A percentile compares a stretch with the other conserved stretches of the same genome.
Conservation (phyloP, 2,888 invertebrate genomes). For the Drosophila paramelanica region DNA sequence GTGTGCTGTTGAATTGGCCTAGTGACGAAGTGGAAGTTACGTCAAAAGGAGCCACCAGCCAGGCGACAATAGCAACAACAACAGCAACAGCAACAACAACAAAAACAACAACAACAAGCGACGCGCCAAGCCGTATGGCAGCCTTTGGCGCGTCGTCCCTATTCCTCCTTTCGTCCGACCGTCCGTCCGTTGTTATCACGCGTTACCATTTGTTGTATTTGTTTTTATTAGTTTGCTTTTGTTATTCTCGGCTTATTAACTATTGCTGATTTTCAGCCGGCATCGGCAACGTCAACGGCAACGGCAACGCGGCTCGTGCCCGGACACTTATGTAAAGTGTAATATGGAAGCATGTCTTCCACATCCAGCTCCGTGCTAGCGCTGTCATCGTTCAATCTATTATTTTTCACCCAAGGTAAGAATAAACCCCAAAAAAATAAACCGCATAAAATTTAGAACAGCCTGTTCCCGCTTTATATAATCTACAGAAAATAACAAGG, state of each 20-base stretch:
- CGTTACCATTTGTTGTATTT: slow-evolving; percentile 24
- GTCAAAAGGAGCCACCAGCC: slow-evolving; percentile 63
- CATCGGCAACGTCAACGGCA: slow-evolving; percentile 43
- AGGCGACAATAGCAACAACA: slow-evolving; percentile 26
- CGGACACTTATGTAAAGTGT: slow-evolving; percentile 76
- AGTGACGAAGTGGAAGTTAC: slow-evolving; percentile 59
- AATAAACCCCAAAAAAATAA: background rate
- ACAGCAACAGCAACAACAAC: slow-evolving; percentile 15
- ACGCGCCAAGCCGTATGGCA: slow-evolving; percentile 38
- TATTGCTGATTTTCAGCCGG: slow-evolving; percentile 32
- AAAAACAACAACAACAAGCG: slow-evolving; percentile 10
- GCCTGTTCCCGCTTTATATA: slow-evolving; percentile 21
- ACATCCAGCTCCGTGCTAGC: slow-evolving; percentile 84
- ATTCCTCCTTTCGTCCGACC: background rate
- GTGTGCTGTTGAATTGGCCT: slow-evolving; percentile 14
- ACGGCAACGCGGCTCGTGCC: slow-evolving; percentile 53
- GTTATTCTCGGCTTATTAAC: slow-evolving; percentile 16
- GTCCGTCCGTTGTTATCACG: slow-evolving; percentile 6
- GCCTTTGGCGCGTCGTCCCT: slow-evolving; percentile 57
- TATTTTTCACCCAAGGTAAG: slow-evolving; percentile 85
- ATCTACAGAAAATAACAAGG: background rate
- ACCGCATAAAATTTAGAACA: background rate
- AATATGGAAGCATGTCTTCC: slow-evolving; percentile 85
- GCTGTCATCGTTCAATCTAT: slow-evolving; percentile 85
- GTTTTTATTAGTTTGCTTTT: slow-evolving; percentile 16